Evolutionary conservation across 2,113 vertebrate genomes (phyloP), one percentile per base, ranked within the genome.

Genomic region (Nerophis lumbriciformis): DNA sequence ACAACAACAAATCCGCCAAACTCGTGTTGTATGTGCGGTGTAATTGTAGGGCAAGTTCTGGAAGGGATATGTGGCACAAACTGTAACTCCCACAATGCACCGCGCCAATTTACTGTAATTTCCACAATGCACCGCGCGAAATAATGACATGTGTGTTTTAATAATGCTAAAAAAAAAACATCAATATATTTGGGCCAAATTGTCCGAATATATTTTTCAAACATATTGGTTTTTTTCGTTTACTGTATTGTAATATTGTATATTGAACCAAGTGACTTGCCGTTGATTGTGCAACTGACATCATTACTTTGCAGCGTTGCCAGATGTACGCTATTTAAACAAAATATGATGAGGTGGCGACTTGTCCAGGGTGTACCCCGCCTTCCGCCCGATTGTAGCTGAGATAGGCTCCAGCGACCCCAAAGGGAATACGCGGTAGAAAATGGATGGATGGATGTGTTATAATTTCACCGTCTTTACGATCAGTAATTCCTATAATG

Each of bases 71-170:
- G 82, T 87, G 85, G 75, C 81, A 81, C 73, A 76, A 62, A 88
- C 86, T 88, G 72, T 82, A 79, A 78, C 38, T 87, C 85, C 88
- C 88, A 86, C 38, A 78, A 76, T 83, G 84, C 88, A 84, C 35
- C 0, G 84, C 86, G 83, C 8, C 15, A 37, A 28, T 45, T n/a
- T 50, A 88, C 87, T 87, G 72, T 82, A 79, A 80, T 38, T 87
- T 85, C 89, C 88, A 87, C 37, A 78, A 77, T 82, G 85, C 89
- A 85, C 39, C 0, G 85, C 86, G 83, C 8, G 14, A 39, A 50
- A 50, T 1, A 21, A 51, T 36, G 2, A 0, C 0, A 14, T 6
- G 11, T 0, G 0, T n/a, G 5, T 15, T 36, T 14, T 1, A 5
- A 38, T 1, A 8, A 12, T 0, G 7, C 1, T 5, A 5, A 11